A percentile compares a stretch with the other conserved stretches of the same genome.
Conservation (phyloP, 2,888 invertebrate species). For the Conus canariensis region DNA sequence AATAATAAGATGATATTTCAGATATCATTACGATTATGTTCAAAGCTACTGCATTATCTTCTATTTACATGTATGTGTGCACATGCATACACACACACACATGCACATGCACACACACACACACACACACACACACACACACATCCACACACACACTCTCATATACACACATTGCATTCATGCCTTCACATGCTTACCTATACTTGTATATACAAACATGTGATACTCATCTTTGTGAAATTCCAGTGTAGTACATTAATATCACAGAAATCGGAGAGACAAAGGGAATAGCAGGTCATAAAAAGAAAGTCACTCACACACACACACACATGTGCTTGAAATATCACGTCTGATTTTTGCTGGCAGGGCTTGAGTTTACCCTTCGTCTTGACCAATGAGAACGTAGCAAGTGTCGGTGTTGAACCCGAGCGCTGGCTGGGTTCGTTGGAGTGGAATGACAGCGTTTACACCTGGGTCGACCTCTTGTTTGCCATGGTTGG, state of each 20-base stretch:
- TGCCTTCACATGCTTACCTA: neutral
- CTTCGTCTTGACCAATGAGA: constrained; percentile 68
- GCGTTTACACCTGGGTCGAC: constrained; percentile 58
- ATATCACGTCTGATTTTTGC: constrained; percentile 25
- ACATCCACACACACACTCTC: neutral
- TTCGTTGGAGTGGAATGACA: constrained; percentile 45
- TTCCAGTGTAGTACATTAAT: no score
- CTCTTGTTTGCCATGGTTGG: constrained; percentile 72
- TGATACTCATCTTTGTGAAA: no score
- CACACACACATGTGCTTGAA: neutral
- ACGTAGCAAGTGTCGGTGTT: constrained; percentile 56
- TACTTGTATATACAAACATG: neutral
- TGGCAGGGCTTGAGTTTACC: constrained; percentile 68
- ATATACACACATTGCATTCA: neutral
- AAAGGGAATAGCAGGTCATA: no score
- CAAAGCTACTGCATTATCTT: no score
- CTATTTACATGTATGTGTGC: neutral
- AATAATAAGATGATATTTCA: no score
- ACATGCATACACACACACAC: neutral
- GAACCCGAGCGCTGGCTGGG: constrained; percentile 66
- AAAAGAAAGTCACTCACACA: no score
- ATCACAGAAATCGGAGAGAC: no score
- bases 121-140: neutral
- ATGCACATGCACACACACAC: neutral
- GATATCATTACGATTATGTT: no score